Base-by-base conservation (phyloP, 2,888 invertebrate genomes). In the Patella caerulea region DNA sequence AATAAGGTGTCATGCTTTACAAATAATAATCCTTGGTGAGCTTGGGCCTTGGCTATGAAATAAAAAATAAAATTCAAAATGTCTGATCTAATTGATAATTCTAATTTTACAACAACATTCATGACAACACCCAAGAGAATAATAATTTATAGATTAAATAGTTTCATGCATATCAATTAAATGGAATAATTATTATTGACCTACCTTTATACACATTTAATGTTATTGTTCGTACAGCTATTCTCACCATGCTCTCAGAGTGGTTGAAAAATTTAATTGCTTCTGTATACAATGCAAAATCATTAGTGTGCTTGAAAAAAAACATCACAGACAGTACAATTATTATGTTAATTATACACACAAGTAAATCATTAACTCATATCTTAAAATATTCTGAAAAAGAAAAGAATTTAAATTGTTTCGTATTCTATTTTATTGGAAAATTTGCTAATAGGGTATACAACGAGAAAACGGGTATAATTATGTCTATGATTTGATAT, bases 221-320 rank as follows among this genome's bases (percentile, higher is more conserved):
- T 0, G 99, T 98, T 82, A 99, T 94, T 15, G 99, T 99, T 79
- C 99, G 94, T 17, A 99, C 99, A 3, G 99, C 99, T 86, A 99
- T 99, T 73, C 99, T 94, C 56, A 99, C 99, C 99, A 99, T 99
- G 59, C 97, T 96, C 93, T 99, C 99, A 0, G 97, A 95, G 92
- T 99, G 99, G 92, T 99, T 98, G 93, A 99, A 99, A 93, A 99
- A 98, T 92, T 99, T 99, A 81, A 99, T 98, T 56, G 98, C 98
- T 93, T 99, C 99, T 3, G 99, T 99, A 91, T 99, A 99, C 24
- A 99, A 93, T 9, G 99, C 99, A 93, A 99, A 99, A 92, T 99
- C 99, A 93, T 98, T 97, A 76, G 99, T 99, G 79, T 91, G 91
- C 92, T 92, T 86, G n/a, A n/a, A 24, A 55, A 76, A 24, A 71